Evolutionary conservation across 2,113 vertebrate species (phyloP).

Genomic region (Puma concolor): DNA sequence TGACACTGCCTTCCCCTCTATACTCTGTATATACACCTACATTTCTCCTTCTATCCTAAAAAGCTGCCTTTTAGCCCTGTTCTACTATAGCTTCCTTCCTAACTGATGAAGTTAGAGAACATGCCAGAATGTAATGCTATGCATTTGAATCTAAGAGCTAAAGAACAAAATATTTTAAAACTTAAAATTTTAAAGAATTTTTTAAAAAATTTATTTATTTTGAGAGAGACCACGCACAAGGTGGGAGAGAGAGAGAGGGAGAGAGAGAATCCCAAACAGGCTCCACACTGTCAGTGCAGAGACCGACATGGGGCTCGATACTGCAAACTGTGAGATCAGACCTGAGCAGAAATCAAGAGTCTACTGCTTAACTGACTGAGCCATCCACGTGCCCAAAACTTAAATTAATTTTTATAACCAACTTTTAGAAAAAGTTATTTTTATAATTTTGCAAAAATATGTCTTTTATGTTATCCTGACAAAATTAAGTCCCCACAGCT

Average conservation of each 20-base stretch:
- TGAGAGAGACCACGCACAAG: too few species aligned
- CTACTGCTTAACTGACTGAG: too few species aligned
- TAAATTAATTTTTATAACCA: conserved; percentile 12
- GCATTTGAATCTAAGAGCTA: not conserved
- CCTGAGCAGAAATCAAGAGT: too few species aligned
- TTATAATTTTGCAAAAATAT: conserved; percentile 10
- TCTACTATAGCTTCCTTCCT: not conserved
- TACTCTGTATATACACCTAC: not conserved
- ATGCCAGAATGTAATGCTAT: not conserved
- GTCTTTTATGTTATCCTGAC: not conserved
- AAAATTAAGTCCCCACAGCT: conserved; percentile 17
- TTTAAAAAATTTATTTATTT: too few species aligned
- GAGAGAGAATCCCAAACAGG: too few species aligned
- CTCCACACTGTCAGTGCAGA: too few species aligned
- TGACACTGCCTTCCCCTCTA: not conserved
- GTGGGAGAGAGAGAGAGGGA: too few species aligned
- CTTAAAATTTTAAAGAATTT: not conserved
- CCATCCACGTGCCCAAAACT: not conserved
- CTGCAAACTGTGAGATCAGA: too few species aligned
- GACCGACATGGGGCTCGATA: too few species aligned
- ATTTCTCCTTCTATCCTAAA: conserved; percentile 12
- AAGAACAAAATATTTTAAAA: conserved; percentile 37
- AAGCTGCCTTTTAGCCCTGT: not conserved
- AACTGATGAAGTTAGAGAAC: conserved; percentile 18
- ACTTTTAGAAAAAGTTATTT: conserved; percentile 44